Evolutionary conservation across 2,797 vertebrate genomes (phyloP).

Genomic region (Octomys mimax): DNA sequence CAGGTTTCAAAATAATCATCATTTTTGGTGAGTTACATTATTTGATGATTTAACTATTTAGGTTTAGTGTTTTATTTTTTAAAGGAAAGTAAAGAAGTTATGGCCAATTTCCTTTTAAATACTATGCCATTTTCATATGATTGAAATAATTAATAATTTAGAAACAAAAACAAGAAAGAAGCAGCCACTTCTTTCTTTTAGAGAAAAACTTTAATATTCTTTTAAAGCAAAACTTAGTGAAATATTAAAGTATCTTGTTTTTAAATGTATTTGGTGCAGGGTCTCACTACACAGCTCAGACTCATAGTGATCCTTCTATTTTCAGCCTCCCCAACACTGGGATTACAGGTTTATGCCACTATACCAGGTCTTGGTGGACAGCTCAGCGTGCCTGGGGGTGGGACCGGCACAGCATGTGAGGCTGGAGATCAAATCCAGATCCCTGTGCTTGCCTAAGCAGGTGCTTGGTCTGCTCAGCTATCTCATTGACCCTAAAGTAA

Average conservation of each 20-base stretch:
- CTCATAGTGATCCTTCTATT: too few relatives aligned
- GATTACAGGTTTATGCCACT: too few relatives aligned
- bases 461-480: too few relatives aligned
- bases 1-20: neutral
- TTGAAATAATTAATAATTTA: neutral
- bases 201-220: neutral
- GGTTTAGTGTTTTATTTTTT: neutral
- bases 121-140: neutral
- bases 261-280: too few relatives aligned
- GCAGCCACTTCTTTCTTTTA: neutral
- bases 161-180: neutral
- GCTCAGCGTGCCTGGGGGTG: too few relatives aligned
- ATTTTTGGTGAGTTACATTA: neutral
- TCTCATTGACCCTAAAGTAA: neutral
- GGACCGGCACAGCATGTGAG: too few relatives aligned
- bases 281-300: too few relatives aligned
- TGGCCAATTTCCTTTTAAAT: neutral
- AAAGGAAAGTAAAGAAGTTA: neutral
- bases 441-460: too few relatives aligned
- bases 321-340: too few relatives aligned
- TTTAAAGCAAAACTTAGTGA: neutral
- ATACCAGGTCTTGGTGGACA: too few relatives aligned
- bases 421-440: too few relatives aligned
- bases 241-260: neutral
- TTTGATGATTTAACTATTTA: neutral